phyloP scores from a whole-genome alignment of 2,113 vertebrate species.

The Esox niger region DNA sequence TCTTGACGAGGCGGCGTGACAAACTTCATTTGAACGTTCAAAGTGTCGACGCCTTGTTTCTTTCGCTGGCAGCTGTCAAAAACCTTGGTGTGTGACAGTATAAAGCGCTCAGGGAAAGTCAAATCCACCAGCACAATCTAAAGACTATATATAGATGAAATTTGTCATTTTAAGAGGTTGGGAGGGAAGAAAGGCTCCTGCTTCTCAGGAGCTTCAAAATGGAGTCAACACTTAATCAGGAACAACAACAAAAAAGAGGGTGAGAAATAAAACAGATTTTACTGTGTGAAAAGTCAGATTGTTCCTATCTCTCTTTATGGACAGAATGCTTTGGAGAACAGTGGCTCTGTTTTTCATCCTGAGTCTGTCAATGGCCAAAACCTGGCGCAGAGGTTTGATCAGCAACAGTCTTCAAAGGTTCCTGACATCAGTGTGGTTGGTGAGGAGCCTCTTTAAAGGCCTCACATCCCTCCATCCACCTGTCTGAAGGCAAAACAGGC shows the following conservation, averaged over 20 bases:
- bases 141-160: slow-evolving; percentile 80
- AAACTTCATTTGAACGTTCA: slow-evolving; percentile 71
- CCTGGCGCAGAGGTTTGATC: slow-evolving; percentile 50
- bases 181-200: slow-evolving; percentile 48
- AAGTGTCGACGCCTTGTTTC: slow-evolving; percentile 68
- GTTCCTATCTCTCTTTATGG: slow-evolving; percentile 29
- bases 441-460: slow-evolving; percentile 27
- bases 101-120: slow-evolving; percentile 58
- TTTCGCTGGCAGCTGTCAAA: slow-evolving; percentile 79
- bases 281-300: slow-evolving; percentile 43
- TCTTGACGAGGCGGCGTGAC: slow-evolving; percentile 61
- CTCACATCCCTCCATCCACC: slow-evolving; percentile 39
- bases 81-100: slow-evolving; percentile 64
- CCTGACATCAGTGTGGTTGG: slow-evolving; percentile 48
- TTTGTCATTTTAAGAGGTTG: slow-evolving; percentile 72
- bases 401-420: slow-evolving; percentile 46
- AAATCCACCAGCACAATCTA: slow-evolving; percentile 64
- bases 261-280: slow-evolving; percentile 46
- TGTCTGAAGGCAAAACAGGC: slow-evolving; percentile 57
- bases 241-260: slow-evolving; percentile 45
- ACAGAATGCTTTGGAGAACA: slow-evolving; percentile 32
- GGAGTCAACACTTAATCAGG: slow-evolving; percentile 54
- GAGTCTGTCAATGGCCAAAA: slow-evolving; percentile 57
- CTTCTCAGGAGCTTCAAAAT: slow-evolving; percentile 57
- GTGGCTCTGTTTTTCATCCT: slow-evolving; percentile 39